A percentile compares a stretch with the other conserved stretches of the same genome.
Conservation (phyloP, 2,113 vertebrate species). For the Ciconia boyciana region DNA sequence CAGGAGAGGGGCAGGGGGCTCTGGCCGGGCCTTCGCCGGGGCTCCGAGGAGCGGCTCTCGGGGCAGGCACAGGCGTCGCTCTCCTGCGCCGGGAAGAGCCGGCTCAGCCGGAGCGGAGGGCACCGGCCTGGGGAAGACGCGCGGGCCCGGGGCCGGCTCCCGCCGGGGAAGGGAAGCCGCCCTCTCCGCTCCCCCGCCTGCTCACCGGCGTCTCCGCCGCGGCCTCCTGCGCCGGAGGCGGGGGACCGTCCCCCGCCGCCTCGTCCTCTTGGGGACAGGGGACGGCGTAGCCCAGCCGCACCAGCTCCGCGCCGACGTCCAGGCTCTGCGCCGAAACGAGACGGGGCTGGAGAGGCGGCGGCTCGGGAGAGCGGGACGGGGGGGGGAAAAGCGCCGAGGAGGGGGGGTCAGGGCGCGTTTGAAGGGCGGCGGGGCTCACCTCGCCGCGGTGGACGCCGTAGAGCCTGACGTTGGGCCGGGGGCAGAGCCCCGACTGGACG, state of each 20-base stretch:
- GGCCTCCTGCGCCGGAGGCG: not conserved
- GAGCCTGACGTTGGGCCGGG: conserved; percentile 83
- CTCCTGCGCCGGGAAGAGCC: conserved; percentile 37
- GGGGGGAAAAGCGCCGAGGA: too few species aligned
- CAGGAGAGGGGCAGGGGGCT: conserved; percentile 3
- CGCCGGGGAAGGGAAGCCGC: not conserved
- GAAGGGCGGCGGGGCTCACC: conserved; percentile 42
- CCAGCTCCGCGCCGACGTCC: conserved; percentile 83
- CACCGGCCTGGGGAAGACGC: too few species aligned
- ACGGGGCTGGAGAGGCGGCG: not conserved
- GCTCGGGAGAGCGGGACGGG: not conserved
- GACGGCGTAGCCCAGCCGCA: conserved; percentile 77
- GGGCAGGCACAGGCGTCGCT: conserved; percentile 48
- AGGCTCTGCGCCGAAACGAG: conserved; percentile 65
- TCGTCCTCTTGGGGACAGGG: conserved; percentile 49
- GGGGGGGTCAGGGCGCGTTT: too few species aligned
- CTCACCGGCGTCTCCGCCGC: conserved; percentile 59
- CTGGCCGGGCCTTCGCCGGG: conserved; percentile 19
- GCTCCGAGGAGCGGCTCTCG: conserved; percentile 16
- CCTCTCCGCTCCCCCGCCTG: not conserved
- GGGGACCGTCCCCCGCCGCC: not conserved
- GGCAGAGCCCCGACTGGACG: conserved; percentile 70
- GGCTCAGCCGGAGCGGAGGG: too few species aligned
- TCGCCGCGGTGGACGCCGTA: conserved; percentile 64
- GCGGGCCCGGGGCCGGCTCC: not conserved